phyloP scores from a whole-genome alignment of 2,797 vertebrate genomes.

The Gadopsis marmoratus region DNA sequence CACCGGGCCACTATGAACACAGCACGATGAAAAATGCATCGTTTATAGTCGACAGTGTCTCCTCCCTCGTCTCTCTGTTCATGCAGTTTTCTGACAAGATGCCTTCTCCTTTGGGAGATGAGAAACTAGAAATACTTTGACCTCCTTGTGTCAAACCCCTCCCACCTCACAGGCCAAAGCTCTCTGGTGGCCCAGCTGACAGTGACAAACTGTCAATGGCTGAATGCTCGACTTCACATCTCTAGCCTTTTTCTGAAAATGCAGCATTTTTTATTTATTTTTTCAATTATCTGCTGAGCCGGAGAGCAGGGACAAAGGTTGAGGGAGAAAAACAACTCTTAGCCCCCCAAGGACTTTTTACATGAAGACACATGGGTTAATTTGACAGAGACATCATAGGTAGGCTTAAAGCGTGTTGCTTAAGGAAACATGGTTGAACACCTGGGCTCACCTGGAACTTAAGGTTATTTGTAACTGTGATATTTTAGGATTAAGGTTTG shows the following conservation, averaged over 20 bases:
- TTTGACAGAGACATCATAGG: conserved; percentile 1
- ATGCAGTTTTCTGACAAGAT: conserved; percentile 62
- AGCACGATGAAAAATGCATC: conserved; percentile 59
- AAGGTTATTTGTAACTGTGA: neutral
- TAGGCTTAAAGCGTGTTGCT: neutral
- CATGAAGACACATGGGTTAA: conserved; percentile 31
- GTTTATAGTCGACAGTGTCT: conserved; percentile 54
- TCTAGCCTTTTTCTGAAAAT: conserved; percentile 46
- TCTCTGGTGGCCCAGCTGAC: conserved; percentile 69
- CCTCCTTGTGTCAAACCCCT: conserved; percentile 73
- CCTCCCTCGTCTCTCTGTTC: conserved; percentile 49
- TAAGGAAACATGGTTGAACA: conserved; percentile 12
- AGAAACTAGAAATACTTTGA: conserved; percentile 64
- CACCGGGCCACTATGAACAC: conserved; percentile 16
- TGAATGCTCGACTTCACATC: conserved; percentile 70
- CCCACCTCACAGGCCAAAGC: conserved; percentile 36
- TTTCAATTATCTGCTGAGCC: conserved; percentile 18
- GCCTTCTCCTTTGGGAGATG: conserved; percentile 60
- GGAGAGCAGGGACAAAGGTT: conserved; percentile 36
- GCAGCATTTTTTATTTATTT: neutral
- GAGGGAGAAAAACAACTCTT: conserved; percentile 32
- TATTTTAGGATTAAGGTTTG: neutral
- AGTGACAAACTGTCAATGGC: conserved; percentile 78
- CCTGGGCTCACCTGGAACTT: neutral
- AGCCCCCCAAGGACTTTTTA: conserved; percentile 29